Evolutionary conservation across 2,888 invertebrate genomes (phyloP).

Genomic region (Tinea pellionella): DNA sequence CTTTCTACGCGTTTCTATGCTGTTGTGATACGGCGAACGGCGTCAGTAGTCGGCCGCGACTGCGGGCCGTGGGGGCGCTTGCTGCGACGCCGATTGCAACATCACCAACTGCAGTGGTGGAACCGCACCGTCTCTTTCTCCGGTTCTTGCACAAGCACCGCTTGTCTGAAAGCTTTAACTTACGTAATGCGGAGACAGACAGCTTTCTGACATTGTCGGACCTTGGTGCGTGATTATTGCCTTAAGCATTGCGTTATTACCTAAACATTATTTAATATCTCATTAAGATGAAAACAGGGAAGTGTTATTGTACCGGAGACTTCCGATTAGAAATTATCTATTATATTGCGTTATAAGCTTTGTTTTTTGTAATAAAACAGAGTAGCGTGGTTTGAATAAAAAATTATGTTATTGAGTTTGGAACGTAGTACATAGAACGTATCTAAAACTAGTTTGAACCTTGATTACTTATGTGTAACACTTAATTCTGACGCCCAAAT

Average conservation of each 20-base stretch:
- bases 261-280: background rate
- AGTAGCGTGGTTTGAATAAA: background rate
- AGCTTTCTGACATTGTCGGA: conserved; percentile 3
- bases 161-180: conserved; percentile 2
- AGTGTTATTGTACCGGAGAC: background rate
- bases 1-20: background rate
- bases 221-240: background rate
- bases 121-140: conserved; percentile 10
- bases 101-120: conserved; percentile 1
- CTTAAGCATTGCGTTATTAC: background rate
- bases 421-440: too few relatives aligned
- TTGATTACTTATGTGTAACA: background rate
- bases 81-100: conserved; percentile 6
- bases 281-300: background rate
- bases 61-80: background rate
- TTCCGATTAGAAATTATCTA: background rate
- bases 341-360: too few relatives aligned
- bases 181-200: conserved; percentile 10
- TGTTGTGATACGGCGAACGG: background rate
- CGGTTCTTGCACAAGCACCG: conserved; percentile 11
- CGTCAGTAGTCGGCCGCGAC: background rate
- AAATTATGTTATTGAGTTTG: background rate
- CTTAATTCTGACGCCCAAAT: background rate
- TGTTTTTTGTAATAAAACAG: background rate
- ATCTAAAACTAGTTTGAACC: background rate